Base-by-base conservation (phyloP, 2,797 vertebrate genomes). In the Anguilla megastoma region DNA sequence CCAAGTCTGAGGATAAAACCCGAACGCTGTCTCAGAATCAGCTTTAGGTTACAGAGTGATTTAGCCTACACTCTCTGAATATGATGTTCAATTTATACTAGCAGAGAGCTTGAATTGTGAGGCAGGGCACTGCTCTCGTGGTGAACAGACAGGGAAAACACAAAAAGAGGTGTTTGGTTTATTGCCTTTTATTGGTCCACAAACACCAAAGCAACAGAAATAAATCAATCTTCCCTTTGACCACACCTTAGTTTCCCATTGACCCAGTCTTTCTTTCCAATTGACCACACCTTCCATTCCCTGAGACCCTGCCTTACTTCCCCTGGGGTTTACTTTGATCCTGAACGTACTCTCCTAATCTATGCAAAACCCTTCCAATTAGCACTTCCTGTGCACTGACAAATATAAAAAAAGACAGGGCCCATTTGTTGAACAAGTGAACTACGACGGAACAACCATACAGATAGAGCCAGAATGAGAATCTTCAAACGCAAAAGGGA, bases 401-500 rank as follows among this genome's bases (percentile, higher is more conserved):
- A 69, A 18, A 27, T 33, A 86, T 85, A 54, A 88, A 89, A 88
- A 87, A 89, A 84, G 48, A 87, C 89, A 82, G 76, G 88, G 89
- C 63, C 89, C 85, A 86, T 79, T 89, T 88, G 86, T 60, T 48
- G 36, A 90, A 90, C 90, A 89, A 90, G 83, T 87, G 88, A 89
- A 87, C 36, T 88, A 90, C 88, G 89, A 48, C 76, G 83, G 63
- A 45, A 85, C 89, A 85, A 85, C 86, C 86, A 88, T 87, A 88
- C 89, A 91, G 90, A 88, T 88, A 90, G 86, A 91, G 86, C 33
- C 82, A 69, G 85, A 90, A 89, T 27, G 88, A 80, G 82, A 86
- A 89, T 91, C 87, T 91, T 91, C 87, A 89, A 87, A 90, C 89
- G 74, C 85, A 89, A 90, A 91, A 88, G 90, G 84, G 85, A 86